These are phyloP conservation scores for Antennarius striatus DNA, from an alignment of 2,113 vertebrate species.

Conservation along the genomic window DNA sequence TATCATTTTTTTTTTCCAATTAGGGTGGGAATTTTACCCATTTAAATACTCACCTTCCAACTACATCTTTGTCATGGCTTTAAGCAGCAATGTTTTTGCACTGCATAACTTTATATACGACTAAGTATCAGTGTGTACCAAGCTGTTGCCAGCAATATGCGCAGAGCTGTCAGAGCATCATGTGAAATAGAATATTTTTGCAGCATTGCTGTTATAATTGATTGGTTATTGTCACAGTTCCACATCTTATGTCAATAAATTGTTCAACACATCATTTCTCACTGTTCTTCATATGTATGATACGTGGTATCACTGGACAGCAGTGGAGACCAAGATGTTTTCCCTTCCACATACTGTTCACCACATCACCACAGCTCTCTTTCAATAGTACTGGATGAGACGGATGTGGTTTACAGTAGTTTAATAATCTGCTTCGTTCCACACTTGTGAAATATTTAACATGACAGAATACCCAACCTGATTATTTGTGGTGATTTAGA, in stretches of 20 bases:
- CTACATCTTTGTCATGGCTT: conserved; percentile 20
- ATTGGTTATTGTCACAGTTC: conserved; percentile 50
- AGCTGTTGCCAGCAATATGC: conserved; percentile 22
- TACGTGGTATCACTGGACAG: no score
- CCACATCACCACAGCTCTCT: no score
- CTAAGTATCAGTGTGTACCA: not conserved
- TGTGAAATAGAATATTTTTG: conserved; percentile 28
- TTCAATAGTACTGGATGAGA: no score
- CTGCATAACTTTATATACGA: conserved; percentile 12
- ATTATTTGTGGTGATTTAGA: no score
- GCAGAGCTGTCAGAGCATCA: not conserved
- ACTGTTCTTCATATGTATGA: not conserved
- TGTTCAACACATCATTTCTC: conserved; percentile 3
- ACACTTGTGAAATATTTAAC: no score
- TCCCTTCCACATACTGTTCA: no score
- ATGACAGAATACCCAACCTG: no score
- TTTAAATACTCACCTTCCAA: not conserved
- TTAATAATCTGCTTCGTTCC: no score
- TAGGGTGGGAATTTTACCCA: conserved; percentile 10
- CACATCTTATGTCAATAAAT: conserved; percentile 62
- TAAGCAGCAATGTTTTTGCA: not conserved
- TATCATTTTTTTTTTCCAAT: conserved; percentile 18
- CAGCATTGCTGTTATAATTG: conserved; percentile 41
- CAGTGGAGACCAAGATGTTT: no score
- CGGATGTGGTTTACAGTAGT: no score